These are phyloP conservation scores for Micromussa lordhowensis DNA, from an alignment of 92 coral and sea anemone species.

Conservation along the genomic window DNA sequence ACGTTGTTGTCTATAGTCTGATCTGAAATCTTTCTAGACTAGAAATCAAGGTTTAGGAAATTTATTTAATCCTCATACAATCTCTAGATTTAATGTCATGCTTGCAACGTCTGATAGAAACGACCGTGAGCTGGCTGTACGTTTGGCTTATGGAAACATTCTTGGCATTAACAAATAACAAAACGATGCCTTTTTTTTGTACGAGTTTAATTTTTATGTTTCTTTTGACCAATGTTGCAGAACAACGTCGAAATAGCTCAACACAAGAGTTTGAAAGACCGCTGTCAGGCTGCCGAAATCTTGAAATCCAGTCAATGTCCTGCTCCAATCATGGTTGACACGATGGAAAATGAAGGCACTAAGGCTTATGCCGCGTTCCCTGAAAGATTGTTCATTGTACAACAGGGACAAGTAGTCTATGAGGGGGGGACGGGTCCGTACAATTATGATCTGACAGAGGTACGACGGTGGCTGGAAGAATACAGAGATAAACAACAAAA, in stretches of 20 bases:
- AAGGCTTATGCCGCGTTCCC: conserved; percentile 78
- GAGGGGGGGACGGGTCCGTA: conserved; percentile 84
- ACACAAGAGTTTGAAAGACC: conserved; percentile 82
- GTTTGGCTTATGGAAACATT: not conserved
- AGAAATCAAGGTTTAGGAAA: too few species aligned
- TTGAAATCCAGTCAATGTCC: conserved; percentile 57
- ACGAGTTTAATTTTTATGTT: not conserved
- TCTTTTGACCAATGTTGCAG: conserved; percentile 25
- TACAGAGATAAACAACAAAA: conserved; percentile 3
- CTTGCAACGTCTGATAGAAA: not conserved
- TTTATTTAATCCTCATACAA: not conserved
- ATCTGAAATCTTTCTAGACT: too few species aligned
- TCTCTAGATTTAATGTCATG: not conserved
- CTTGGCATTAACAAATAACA: not conserved
- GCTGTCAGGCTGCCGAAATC: conserved; percentile 77
- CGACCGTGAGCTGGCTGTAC: not conserved
- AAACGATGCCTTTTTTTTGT: not conserved
- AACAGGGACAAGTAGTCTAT: conserved; percentile 65
- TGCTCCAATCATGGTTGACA: conserved; percentile 67
- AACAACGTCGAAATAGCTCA: conserved; percentile 75
- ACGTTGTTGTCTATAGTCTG: too few species aligned
- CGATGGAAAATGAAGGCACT: conserved; percentile 69
- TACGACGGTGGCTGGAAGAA: conserved; percentile 71
- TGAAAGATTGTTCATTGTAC: conserved; percentile 73
- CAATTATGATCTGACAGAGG: conserved; percentile 64